These are phyloP conservation scores for Cebidichthys violaceus DNA, from an alignment of 2,113 vertebrate genomes.

Conservation along the genomic window DNA sequence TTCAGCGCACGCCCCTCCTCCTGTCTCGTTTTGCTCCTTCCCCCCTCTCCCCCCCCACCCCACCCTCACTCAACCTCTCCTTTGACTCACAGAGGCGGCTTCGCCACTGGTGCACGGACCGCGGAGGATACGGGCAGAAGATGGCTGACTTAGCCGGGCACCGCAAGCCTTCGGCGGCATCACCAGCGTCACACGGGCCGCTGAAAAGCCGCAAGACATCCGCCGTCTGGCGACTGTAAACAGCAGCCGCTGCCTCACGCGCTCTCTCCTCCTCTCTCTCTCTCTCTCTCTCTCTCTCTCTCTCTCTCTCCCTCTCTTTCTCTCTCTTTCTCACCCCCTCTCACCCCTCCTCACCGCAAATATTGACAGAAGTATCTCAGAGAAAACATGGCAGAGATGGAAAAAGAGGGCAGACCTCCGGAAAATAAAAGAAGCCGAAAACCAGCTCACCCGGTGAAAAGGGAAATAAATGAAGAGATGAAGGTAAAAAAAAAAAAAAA, in stretches of 20 bases:
- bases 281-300: conserved; percentile 31
- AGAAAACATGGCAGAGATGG: conserved; percentile 98
- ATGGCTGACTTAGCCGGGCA: conserved; percentile 91
- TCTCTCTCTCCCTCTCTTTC: conserved; percentile 42
- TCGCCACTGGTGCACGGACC: conserved; percentile 81
- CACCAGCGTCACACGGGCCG: conserved; percentile 79
- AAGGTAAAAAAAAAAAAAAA: conserved; percentile 86
- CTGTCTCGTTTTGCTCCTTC: conserved; percentile 83
- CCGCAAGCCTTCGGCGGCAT: conserved; percentile 85
- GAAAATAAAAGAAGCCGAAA: conserved; percentile 99
- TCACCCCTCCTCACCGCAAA: conserved; percentile 74
- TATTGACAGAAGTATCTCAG: conserved; percentile 84
- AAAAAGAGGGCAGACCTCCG: conserved; percentile 99
- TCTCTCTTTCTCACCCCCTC: conserved; percentile 45
- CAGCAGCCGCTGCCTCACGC: conserved; percentile 72
- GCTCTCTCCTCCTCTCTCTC: conserved; percentile 51
- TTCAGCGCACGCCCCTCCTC: conserved; percentile 86
- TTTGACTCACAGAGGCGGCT: conserved; percentile 85
- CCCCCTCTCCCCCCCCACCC: conserved; percentile 81
- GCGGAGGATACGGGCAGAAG: conserved; percentile 87
- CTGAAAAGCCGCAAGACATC: conserved; percentile 80
- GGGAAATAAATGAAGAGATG: conserved; percentile 99
- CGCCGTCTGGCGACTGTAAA: conserved; percentile 85
- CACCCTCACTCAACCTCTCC: conserved; percentile 85
- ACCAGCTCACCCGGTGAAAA: conserved; percentile 96